Evolutionary conservation across 1,140 invertebrate species (phyloP).

Genomic region (Sogatella furcifera): DNA sequence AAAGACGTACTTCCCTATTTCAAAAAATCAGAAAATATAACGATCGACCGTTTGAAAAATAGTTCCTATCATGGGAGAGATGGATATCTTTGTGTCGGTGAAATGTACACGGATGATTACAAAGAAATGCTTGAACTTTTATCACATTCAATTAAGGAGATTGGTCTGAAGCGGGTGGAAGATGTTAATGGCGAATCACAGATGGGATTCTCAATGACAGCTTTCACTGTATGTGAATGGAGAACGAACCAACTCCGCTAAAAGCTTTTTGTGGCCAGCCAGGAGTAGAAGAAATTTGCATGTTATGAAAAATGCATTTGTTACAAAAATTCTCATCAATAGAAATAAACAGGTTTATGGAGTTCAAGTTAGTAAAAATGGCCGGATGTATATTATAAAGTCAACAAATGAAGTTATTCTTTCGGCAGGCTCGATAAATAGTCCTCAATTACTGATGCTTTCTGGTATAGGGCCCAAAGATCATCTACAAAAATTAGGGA

Average conservation of each 20-base stretch:
- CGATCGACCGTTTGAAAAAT: not conserved
- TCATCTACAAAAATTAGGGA: constrained; percentile 28
- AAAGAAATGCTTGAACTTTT: not conserved
- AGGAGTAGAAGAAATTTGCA: constrained; percentile 38
- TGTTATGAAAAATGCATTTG: constrained; percentile 38
- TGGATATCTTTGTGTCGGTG: not conserved
- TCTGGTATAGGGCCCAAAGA: constrained; percentile 38
- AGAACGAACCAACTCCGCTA: constrained; percentile 53
- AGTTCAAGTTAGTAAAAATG: constrained; percentile 55
- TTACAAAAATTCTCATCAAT: constrained; percentile 32
- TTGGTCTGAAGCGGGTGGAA: not conserved
- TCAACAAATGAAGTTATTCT: constrained; percentile 30
- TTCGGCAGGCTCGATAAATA: constrained; percentile 31
- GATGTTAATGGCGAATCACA: constrained; percentile 5
- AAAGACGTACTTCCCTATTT: constrained; percentile 37
- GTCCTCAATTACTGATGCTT: constrained; percentile 36
- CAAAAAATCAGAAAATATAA: constrained; percentile 29
- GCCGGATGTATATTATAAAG: constrained; percentile 27
- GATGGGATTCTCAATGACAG: not conserved
- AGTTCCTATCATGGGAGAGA: not conserved
- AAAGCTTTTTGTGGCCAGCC: constrained; percentile 33
- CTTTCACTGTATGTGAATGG: constrained; percentile 49
- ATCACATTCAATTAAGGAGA: not conserved
- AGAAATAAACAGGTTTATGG: constrained; percentile 52
- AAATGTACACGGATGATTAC: not conserved